Evolutionary conservation across 2,113 vertebrate species (phyloP).

Genomic region (Hyla sarda): DNA sequence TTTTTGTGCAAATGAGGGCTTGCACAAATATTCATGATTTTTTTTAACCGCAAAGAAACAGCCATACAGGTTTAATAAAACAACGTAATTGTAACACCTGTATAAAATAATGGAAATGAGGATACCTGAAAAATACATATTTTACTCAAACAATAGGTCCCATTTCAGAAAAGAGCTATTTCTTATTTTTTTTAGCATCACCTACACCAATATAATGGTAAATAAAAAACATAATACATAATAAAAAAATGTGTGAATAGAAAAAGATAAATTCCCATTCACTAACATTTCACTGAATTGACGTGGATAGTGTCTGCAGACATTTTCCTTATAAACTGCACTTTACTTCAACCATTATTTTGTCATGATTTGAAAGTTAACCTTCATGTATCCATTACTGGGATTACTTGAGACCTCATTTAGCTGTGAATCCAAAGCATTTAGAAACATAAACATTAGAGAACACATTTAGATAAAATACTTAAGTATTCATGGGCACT

Average conservation of each 20-base stretch:
- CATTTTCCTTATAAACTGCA: neutral
- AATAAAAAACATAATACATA: neutral
- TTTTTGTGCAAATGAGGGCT: too few relatives aligned
- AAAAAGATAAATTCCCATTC: neutral
- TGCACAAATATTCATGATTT: too few relatives aligned
- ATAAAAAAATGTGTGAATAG: neutral
- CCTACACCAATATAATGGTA: too few relatives aligned
- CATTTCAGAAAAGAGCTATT: too few relatives aligned
- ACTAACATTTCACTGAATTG: neutral
- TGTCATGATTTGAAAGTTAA: slow-evolving; percentile 9
- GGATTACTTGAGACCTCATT: slow-evolving; percentile 19
- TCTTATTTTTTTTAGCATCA: too few relatives aligned
- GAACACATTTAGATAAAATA: slow-evolving; percentile 20
- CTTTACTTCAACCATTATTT: slow-evolving; percentile 17
- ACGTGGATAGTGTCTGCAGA: neutral
- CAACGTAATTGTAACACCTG: too few relatives aligned
- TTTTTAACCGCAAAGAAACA: too few relatives aligned
- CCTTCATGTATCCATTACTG: slow-evolving; percentile 6
- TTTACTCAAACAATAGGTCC: too few relatives aligned
- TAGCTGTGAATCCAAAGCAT: neutral
- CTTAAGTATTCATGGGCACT: neutral
- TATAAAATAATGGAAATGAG: too few relatives aligned
- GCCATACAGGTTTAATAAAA: too few relatives aligned
- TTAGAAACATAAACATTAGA: slow-evolving; percentile 15
- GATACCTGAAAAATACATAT: too few relatives aligned